A percentile compares a stretch with the other conserved stretches of the same genome.
These are phyloP conservation scores for Brachionus rubens DNA, from an alignment of 1,140 invertebrate genomes.

Conservation along the genomic window DNA sequence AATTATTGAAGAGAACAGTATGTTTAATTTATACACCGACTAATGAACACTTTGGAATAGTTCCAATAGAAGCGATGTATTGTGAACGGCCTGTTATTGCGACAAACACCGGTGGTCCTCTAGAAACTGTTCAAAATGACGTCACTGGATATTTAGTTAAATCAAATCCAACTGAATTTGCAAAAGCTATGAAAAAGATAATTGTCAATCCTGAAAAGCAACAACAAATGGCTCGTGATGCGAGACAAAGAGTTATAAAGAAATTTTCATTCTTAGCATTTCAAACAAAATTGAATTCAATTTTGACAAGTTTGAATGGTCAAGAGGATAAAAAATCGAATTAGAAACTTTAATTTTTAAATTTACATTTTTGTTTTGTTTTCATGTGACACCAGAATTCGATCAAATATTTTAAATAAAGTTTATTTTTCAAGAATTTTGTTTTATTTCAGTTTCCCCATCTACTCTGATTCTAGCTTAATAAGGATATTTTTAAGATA, in stretches of 20 bases:
- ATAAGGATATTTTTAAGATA: too few species aligned
- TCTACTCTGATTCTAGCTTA: too few species aligned
- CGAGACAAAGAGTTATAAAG: constrained; percentile 69
- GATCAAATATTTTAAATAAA: not conserved
- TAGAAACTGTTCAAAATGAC: constrained; percentile 82
- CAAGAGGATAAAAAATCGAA: not conserved
- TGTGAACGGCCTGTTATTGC: constrained; percentile 86
- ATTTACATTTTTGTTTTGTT: not conserved
- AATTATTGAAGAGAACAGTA: constrained; percentile 71
- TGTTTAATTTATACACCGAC: constrained; percentile 89
- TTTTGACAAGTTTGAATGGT: not conserved
- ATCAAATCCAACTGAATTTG: constrained; percentile 68
- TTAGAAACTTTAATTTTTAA: not conserved
- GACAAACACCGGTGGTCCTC: constrained; percentile 87
- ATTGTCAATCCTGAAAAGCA: constrained; percentile 63
- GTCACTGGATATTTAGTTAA: constrained; percentile 83
- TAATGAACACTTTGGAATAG: constrained; percentile 98
- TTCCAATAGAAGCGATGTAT: constrained; percentile 97
- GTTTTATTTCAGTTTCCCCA: too few species aligned
- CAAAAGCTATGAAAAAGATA: constrained; percentile 72
- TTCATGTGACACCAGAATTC: not conserved
- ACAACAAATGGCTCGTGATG: constrained; percentile 69
- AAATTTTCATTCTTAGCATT: constrained; percentile 79
- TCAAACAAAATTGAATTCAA: constrained; percentile 55
- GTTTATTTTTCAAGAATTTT: too few species aligned